Conservation (phyloP, 2,113 vertebrate species). For the Plecturocebus donacophilus region DNA sequence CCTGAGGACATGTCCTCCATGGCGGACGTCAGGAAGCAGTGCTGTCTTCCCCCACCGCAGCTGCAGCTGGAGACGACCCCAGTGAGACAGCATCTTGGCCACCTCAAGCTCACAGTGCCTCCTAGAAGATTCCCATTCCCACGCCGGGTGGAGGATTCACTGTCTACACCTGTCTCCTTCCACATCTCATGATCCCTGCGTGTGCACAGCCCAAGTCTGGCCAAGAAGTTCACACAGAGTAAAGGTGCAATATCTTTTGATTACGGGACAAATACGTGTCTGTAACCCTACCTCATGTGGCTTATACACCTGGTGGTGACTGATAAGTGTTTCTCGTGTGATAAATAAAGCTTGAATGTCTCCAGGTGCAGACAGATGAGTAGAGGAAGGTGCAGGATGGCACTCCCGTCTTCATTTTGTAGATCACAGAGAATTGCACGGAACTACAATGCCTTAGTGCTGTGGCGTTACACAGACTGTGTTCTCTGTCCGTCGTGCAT, state of each 20-base stretch:
- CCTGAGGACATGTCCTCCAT: too few species aligned
- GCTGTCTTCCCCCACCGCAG: background rate
- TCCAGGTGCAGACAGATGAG: rapidly evolving
- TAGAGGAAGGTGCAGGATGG: background rate
- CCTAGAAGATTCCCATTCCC: rapidly evolving
- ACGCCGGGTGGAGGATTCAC: too few species aligned
- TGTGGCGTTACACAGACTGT: rapidly evolving
- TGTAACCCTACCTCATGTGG: too few species aligned
- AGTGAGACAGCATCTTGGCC: rapidly evolving
- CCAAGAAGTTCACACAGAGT: too few species aligned
- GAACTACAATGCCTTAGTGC: background rate
- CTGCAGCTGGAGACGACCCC: background rate
- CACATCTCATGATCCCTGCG: rapidly evolving
- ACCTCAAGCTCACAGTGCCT: background rate
- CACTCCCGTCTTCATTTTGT: rapidly evolving
- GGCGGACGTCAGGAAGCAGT: background rate
- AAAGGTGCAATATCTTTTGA: rapidly evolving
- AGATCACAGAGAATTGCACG: background rate
- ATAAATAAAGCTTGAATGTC: background rate
- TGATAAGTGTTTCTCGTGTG: background rate
- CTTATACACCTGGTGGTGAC: background rate
- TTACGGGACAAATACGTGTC: background rate
- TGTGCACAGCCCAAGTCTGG: background rate
- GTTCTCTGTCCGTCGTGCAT: background rate
- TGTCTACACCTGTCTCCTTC: background rate